Conservation (phyloP, 2,113 vertebrate species). For the Pipa parva region DNA sequence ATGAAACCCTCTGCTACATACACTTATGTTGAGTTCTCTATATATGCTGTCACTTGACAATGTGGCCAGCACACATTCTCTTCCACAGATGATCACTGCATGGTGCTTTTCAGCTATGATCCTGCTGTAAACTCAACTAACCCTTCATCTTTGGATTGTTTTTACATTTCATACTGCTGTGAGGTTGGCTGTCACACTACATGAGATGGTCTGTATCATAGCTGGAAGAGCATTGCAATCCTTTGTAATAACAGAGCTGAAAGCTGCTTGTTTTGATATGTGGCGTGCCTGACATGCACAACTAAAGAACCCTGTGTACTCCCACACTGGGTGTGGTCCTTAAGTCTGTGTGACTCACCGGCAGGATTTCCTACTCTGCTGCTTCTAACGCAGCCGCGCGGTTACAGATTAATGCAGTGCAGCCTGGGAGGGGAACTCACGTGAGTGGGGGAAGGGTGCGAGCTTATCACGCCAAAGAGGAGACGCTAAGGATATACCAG, state of each 20-base stretch:
- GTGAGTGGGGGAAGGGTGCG: constrained; percentile 16
- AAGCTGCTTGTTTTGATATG: background rate
- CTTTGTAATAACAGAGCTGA: background rate
- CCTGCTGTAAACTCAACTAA: background rate
- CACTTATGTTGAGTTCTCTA: too few species aligned
- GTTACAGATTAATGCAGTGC: constrained; percentile 13
- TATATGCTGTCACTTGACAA: too few species aligned
- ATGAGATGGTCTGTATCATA: background rate
- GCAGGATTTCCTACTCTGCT: constrained; percentile 35
- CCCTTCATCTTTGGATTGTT: background rate
- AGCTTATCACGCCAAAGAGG: background rate
- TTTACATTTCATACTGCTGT: background rate
- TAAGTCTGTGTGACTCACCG: constrained; percentile 21
- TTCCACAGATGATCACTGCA: too few species aligned
- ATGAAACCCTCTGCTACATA: too few species aligned
- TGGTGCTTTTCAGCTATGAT: background rate
- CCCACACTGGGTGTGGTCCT: constrained; percentile 27
- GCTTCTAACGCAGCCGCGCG: constrained; percentile 15
- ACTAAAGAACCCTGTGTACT: background rate
- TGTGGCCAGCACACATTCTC: too few species aligned
- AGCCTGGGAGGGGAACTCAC: background rate
- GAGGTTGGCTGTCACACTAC: background rate
- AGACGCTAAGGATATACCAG: background rate
- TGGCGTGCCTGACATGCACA: background rate
- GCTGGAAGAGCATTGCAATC: background rate